Percentiles rank a stretch among this genome's conserved stretches.
These are phyloP conservation scores for Lophochroa leadbeateri DNA, from an alignment of 2,113 vertebrate genomes.

Conservation along the genomic window DNA sequence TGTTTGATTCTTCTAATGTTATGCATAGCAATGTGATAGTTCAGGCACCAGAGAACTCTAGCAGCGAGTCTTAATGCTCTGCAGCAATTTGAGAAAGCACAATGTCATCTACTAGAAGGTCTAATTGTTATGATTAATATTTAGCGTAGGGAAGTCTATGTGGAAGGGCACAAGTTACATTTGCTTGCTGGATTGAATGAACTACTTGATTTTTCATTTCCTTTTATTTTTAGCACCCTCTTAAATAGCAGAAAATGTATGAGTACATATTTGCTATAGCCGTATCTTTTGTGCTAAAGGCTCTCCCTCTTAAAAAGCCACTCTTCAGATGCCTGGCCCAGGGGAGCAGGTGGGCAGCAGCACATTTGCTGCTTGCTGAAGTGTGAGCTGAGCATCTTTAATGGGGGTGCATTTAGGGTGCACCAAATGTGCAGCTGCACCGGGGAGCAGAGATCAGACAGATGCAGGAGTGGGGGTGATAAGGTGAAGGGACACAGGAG, in stretches of 20 bases:
- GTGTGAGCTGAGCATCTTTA: neutral
- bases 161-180: conserved; percentile 22
- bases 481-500: neutral
- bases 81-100: neutral
- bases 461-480: neutral
- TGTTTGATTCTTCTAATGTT: conserved; percentile 17
- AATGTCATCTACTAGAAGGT: neutral
- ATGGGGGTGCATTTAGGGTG: neutral
- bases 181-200: neutral
- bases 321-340: neutral
- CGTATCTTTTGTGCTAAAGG: neutral
- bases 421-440: neutral
- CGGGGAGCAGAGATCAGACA: neutral
- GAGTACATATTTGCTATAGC: neutral
- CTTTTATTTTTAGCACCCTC: conserved; percentile 2
- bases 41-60: neutral
- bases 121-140: conserved; percentile 47
- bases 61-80: neutral
- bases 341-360: neutral
- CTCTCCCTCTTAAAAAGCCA: neutral
- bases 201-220: conserved; percentile 12
- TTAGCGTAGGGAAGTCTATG: neutral
- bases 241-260: neutral
- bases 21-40: neutral
- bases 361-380: neutral